Evolutionary conservation across 2,797 vertebrate genomes (phyloP).

Genomic region (Sebastes elongatus): DNA sequence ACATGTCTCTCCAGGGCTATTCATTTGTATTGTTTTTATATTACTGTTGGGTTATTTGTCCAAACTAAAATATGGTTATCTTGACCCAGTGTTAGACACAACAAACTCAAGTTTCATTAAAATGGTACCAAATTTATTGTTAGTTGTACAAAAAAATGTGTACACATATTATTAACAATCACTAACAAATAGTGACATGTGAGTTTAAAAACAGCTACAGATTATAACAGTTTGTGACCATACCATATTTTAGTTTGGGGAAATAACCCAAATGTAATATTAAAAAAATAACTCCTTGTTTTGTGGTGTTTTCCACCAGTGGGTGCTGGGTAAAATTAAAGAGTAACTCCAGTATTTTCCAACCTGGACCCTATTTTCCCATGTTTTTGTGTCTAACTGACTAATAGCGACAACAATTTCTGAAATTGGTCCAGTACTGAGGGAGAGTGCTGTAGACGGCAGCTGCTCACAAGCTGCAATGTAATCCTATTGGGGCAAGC

Average conservation of each 20-base stretch:
- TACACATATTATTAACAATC: background rate
- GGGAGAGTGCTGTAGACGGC: background rate
- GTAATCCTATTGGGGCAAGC: background rate
- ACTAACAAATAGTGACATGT: background rate
- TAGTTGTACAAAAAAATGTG: background rate
- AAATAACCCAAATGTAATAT: background rate
- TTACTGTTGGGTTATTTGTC: background rate
- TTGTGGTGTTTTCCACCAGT: background rate
- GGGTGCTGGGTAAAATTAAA: background rate
- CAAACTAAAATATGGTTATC: background rate
- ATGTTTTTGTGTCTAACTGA: background rate
- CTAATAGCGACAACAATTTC: accelerated
- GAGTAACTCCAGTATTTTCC: background rate
- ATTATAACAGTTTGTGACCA: background rate
- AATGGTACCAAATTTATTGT: background rate
- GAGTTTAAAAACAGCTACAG: background rate
- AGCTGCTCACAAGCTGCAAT: background rate
- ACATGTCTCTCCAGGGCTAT: background rate
- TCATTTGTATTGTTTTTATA: background rate
- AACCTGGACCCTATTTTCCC: accelerated
- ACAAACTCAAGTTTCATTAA: background rate
- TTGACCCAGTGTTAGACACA: background rate
- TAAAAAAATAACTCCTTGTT: background rate
- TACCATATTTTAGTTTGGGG: background rate
- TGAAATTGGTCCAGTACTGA: background rate